phyloP scores from a whole-genome alignment of 2,797 vertebrate genomes.

The Lepus oiostolus region DNA sequence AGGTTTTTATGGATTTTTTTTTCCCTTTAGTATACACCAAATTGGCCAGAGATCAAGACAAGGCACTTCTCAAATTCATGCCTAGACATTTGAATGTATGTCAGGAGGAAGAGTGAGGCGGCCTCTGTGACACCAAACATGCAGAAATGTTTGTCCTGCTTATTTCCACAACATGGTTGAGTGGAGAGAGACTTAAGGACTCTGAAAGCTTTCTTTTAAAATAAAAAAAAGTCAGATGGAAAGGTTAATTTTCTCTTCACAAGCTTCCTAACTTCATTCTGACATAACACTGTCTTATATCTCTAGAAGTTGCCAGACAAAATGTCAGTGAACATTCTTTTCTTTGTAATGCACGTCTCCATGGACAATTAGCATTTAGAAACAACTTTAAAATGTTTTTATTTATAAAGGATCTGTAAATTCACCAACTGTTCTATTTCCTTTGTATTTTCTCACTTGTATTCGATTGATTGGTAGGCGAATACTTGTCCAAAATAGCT shows the following conservation, averaged over 20 bases:
- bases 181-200: neutral
- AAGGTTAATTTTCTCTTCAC: constrained; percentile 47
- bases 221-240: neutral
- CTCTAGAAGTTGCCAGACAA: neutral
- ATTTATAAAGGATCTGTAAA: neutral
- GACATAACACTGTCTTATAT: neutral
- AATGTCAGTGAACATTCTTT: constrained; percentile 32
- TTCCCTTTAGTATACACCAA: neutral
- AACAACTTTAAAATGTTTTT: neutral
- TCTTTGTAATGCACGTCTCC: neutral
- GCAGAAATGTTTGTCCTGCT: constrained; percentile 44
- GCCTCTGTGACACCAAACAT: neutral
- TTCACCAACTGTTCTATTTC: neutral
- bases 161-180: neutral
- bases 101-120: neutral
- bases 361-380: neutral
- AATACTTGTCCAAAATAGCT: neutral
- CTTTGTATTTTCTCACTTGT: neutral
- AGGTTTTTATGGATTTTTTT: constrained; percentile 62
- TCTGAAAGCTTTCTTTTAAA: neutral
- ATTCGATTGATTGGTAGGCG: neutral
- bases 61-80: constrained; percentile 36
- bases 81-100: neutral
- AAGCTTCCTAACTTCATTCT: constrained; percentile 22
- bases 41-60: neutral